These are phyloP conservation scores for Mongoloraphidia duomilia DNA, from an alignment of 2,888 invertebrate genomes.

Conservation along the genomic window DNA sequence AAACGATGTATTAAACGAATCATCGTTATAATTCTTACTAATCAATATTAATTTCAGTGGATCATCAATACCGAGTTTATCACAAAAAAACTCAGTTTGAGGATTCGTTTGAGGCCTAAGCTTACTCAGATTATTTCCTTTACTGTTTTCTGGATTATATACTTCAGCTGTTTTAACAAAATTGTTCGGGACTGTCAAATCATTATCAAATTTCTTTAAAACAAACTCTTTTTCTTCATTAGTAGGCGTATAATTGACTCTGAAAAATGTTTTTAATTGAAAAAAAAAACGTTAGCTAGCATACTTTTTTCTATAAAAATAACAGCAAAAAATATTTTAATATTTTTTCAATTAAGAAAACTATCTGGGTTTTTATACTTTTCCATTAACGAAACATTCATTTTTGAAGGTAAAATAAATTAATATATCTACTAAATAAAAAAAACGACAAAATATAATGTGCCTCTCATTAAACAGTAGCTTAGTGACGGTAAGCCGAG, in stretches of 20 bases:
- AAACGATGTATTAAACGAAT: conserved; percentile 5
- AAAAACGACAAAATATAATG: too few species aligned
- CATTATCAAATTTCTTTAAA: conserved; percentile 43
- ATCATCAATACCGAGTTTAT: conserved; percentile 61
- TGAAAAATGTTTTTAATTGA: too few species aligned
- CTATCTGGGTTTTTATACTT: too few species aligned
- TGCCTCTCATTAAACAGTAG: too few species aligned
- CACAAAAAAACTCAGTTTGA: conserved; percentile 54
- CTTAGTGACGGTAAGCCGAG: too few species aligned
- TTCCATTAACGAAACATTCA: too few species aligned
- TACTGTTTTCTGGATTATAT: conserved; percentile 33
- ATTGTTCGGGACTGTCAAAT: conserved; percentile 58
- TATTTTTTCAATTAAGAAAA: too few species aligned
- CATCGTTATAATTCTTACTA: conserved; percentile 21
- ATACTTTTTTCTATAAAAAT: too few species aligned
- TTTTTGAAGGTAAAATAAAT: too few species aligned
- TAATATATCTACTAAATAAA: too few species aligned
- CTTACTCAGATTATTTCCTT: conserved; percentile 11
- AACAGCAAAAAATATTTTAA: too few species aligned
- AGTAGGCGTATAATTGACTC: conserved; percentile 49
- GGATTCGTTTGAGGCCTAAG: conserved; percentile 43
- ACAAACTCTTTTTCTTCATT: conserved; percentile 55
- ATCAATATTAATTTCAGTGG: conserved; percentile 52
- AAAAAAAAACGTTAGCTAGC: too few species aligned
- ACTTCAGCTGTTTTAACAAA: conserved; percentile 63